Percentiles rank a stretch among this genome's conserved stretches.
These are phyloP conservation scores for Ficedula albicollis DNA, from an alignment of 2,797 vertebrate genomes.

Conservation along the genomic window DNA sequence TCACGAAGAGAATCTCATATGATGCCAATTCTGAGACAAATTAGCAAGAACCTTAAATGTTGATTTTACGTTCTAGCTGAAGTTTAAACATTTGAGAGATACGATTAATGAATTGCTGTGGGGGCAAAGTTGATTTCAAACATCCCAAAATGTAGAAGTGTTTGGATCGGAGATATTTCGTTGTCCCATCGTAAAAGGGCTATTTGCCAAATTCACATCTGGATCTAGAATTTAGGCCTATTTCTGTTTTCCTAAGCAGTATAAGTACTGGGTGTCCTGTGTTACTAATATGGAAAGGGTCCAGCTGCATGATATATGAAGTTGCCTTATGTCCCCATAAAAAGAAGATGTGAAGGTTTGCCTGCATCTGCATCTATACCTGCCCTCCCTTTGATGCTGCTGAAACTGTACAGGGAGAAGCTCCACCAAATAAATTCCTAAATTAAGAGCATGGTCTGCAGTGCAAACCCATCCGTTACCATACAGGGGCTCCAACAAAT, in stretches of 20 bases:
- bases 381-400: constrained; percentile 26
- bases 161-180: background rate
- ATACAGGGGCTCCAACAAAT: background rate
- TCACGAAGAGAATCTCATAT: background rate
- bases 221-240: constrained; percentile 29
- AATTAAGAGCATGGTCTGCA: background rate
- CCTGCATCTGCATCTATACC: constrained; percentile 42
- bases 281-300: constrained; percentile 45
- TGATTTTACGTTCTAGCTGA: constrained; percentile 32
- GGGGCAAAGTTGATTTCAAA: constrained; percentile 50
- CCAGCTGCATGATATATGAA: constrained; percentile 31
- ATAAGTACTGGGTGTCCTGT: constrained; percentile 32
- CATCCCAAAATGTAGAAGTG: constrained; percentile 23
- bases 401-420: background rate
- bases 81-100: constrained; percentile 53
- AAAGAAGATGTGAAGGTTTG: constrained; percentile 25
- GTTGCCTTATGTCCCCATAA: constrained; percentile 15
- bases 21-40: constrained; percentile 51
- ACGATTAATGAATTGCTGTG: constrained; percentile 33
- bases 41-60: constrained; percentile 27
- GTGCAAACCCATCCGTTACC: background rate
- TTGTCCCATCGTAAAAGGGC: constrained; percentile 17
- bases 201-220: constrained; percentile 66
- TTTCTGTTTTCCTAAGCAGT: constrained; percentile 41
- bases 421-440: background rate